phyloP scores from a whole-genome alignment of 2,888 invertebrate genomes.

The Orchesella flavescens region DNA sequence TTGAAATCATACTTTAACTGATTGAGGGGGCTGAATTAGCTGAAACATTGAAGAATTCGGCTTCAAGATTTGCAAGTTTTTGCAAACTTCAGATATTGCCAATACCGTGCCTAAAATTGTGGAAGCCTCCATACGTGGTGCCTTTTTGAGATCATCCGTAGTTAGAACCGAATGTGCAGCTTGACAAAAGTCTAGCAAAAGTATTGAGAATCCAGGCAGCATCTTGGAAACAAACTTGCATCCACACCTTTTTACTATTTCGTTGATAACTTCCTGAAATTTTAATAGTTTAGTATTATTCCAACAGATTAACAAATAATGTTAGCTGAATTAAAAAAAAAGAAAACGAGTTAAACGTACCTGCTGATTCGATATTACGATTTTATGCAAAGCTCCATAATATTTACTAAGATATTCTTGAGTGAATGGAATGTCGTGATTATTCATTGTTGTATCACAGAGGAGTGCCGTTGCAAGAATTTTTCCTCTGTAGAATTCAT shows the following conservation, averaged over 20 bases:
- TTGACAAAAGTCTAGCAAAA: slow-evolving; percentile 90
- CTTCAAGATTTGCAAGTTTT: slow-evolving; percentile 82
- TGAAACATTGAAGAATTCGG: slow-evolving; percentile 79
- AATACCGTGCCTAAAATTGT: slow-evolving; percentile 90
- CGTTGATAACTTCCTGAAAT: slow-evolving; percentile 83
- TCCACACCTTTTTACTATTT: slow-evolving; percentile 85
- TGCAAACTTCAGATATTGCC: slow-evolving; percentile 84
- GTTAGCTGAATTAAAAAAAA: too few species aligned
- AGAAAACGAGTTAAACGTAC: too few species aligned
- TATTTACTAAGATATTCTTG: slow-evolving; percentile 87
- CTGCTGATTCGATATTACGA: slow-evolving; percentile 79
- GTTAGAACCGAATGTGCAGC: slow-evolving; percentile 91
- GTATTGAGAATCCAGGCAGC: slow-evolving; percentile 89
- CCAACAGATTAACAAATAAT: too few species aligned
- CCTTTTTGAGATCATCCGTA: slow-evolving; percentile 81
- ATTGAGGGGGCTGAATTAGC: slow-evolving; percentile 71
- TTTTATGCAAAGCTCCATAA: slow-evolving; percentile 87
- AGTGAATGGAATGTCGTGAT: slow-evolving; percentile 83
- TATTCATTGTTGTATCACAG: slow-evolving; percentile 85
- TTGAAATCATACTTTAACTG: slow-evolving; percentile 41
- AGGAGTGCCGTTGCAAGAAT: slow-evolving; percentile 89
- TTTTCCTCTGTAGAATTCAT: slow-evolving; percentile 85
- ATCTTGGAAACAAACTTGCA: slow-evolving; percentile 89
- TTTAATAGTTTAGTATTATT: slow-evolving; percentile 17
- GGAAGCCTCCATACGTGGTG: slow-evolving; percentile 91